Conservation (phyloP, 2,113 vertebrate genomes). For the Rallus limicola region DNA sequence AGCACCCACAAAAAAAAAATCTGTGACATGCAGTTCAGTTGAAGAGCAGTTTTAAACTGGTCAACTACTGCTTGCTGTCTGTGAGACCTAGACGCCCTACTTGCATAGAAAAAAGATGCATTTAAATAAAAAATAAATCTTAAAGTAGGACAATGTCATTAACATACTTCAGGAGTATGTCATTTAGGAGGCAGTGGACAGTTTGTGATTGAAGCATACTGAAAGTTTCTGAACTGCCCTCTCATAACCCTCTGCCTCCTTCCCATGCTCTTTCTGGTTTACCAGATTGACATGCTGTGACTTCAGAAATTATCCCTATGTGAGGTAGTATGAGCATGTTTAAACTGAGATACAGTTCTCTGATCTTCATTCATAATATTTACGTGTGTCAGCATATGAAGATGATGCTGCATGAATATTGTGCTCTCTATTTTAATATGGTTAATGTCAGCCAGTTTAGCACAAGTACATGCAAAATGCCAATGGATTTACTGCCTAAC, state of each 20-base stretch:
- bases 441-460: not conserved
- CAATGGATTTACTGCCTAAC: not conserved
- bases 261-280: not conserved
- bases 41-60: not conserved
- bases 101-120: not conserved
- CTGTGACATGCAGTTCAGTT: not conserved
- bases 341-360: not conserved
- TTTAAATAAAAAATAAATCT: not conserved
- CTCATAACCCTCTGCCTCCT: not conserved
- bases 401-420: not conserved
- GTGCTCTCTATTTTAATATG: not conserved
- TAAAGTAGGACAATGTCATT: not conserved
- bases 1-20: not conserved
- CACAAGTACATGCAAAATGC: not conserved
- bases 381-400: not conserved
- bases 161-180: not conserved
- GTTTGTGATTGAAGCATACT: not conserved
- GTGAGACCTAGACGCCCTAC: not conserved
- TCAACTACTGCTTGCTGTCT: not conserved
- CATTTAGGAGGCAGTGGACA: not conserved
- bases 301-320: not conserved
- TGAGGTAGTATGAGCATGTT: not conserved
- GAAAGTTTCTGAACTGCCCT: not conserved
- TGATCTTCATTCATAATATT: not conserved
- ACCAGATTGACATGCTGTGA: not conserved